Base-by-base conservation (phyloP, 1,140 invertebrate species). In the Choristoneura fumiferana region DNA sequence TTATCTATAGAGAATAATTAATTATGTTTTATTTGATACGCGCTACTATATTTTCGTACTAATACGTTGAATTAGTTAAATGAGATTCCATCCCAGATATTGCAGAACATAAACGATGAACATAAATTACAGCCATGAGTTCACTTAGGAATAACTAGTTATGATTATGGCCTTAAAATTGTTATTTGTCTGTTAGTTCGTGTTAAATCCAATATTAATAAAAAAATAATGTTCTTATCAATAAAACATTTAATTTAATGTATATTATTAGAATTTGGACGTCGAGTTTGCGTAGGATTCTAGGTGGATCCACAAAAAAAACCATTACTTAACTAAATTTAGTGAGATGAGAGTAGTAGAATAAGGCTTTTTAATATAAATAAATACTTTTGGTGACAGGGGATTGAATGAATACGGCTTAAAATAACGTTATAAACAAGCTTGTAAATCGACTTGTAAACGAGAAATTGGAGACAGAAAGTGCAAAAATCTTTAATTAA, bases 11-110 rank as follows among this genome's bases (percentile, higher is more conserved):
- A 75, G 69, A 68, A 57, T 68, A 73, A 71, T 78, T 74, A 43
- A 45, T 18, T 57, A n/a, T n/a, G n/a, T 17, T 22, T 56, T 39
- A 56, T 56, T 54, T 64, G 66, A 62, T 68, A 76, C 67, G 59
- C 65, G 73, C 69, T 76, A 73, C 71, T 72, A 84, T 87, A 87
- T 87, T 87, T 80, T 87, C 81, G 74, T 67, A 63, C 73, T 83
- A 84, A 86, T 86, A 86, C 73, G 63, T 74, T 65, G 62, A 73
- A 73, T 70, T 71, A 73, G 62, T 65, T 75, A 78, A 76, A 63
- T 22, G 43, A 54, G 22, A 73, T 81, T 86, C 77, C 74, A 83
- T 84, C 83, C 78, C 81, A 87, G 84, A 84, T 81, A 83, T 79
- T 74, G 70, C 75, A 81, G 76, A 84, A 81, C 66, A 70, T 69